Base-by-base conservation (phyloP, 2,797 vertebrate species). In the Apogon hyalosoma region DNA sequence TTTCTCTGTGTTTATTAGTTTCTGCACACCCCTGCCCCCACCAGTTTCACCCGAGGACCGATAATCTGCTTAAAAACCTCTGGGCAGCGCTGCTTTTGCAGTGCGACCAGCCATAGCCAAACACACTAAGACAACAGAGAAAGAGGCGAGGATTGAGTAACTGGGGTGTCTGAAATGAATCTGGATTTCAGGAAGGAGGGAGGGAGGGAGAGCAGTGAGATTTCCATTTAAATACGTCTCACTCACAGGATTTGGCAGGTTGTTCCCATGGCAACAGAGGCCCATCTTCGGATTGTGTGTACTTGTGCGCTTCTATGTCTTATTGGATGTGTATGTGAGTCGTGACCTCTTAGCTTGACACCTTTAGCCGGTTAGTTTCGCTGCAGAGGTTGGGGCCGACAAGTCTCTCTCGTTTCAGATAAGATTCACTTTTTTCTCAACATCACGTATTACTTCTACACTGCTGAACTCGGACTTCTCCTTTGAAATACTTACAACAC, bases 191-290 rank as follows among this genome's bases (percentile, higher is more conserved):
- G 69, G 50, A 18, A 8, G 47, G 15, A n/a, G 13, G 59, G 52
- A 11, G 59, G 41, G 14, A 13, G 71, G 52, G 54, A 2, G 62
- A 56, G 54, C 58, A 62, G 73, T 80, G 65, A 85, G 73, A 92
- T 92, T 90, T 90, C 82, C 87, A 91, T 93, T 89, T 90, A 89
- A 93, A 91, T 90, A 93, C 56, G 18, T 91, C 89, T 93, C 82
- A 91, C 84, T 91, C 84, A 53, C 75, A 80, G 80, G 88, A 89
- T 91, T 90, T 91, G 85, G 80, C 89, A 89, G 88, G 81, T 86
- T 85, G 92, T 92, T 92, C 63, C 89, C 87, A 90, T 91, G 82
- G 89, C 79, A 90, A 90, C 89, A 79, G 83, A 40, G 57, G 67
- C 69, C 77, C 85, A 86, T 88, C 58, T 85, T 64, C 6, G 28